Evolutionary conservation across 37 sponge, comb jelly and placozoan species (phyloP), one percentile per base, ranked within the genome.

Genomic region (Oopsacas minuta): DNA sequence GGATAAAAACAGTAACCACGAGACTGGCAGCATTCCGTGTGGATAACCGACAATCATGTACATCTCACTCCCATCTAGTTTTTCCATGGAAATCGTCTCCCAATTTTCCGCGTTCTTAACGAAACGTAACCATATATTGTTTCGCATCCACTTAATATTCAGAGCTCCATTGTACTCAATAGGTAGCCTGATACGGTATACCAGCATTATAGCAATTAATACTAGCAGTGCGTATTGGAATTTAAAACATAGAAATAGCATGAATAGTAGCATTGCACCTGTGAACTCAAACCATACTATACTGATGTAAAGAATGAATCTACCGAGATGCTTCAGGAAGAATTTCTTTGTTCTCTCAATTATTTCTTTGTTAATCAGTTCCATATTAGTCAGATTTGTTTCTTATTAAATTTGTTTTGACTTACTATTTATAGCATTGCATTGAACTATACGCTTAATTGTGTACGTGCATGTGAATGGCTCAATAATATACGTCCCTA

Each of bases 141-240:
- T n/a, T 20, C 75, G 75, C 7, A 61, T 61, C 20, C 75, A 61
- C 1, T 61, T 61, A 3, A 61, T 25, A 34, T 61, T n/a, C 22
- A 61, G 75, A 20, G 75, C 75, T 61, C 75, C 75, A 34, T 61
- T 61, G 30, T 61, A 61, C 30, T 61, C 75, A n/a, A 61, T 61
- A 3, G 75, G 75, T 3, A 61, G 22, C 22, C 75, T 61, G 7
- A 61, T 61, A 25, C 75, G 75, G 28, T 61, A 61, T 5, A 61
- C 5, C 28, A 61, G 75, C 75, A 61, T 61, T 3, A 61, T n/a
- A 25, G 30, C 75, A 10, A 61, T 34, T 34, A 61, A 32, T 61
- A 61, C 22, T 34, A 61, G 22, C 17, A 61, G 22, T 25, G 75
- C 75, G 28, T 61, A 61, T 5, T 20, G 75, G 75, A 61, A 61